Conservation (phyloP, 2,888 invertebrate genomes). For the Prosopocoilus inquinatus region DNA sequence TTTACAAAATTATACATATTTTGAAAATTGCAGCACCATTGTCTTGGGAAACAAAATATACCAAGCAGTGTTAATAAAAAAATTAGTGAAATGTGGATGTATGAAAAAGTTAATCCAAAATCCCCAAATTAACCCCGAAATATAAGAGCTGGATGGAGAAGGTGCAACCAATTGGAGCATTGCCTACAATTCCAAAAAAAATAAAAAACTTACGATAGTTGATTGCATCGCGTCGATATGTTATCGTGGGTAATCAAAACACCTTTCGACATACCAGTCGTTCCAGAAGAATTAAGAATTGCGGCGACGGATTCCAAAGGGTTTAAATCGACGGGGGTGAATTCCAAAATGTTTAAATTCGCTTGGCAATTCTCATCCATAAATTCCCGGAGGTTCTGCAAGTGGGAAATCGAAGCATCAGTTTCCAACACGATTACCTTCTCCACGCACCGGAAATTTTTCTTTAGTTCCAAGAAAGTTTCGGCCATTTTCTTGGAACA, state of each 20-base stretch:
- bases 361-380: constrained; percentile 32
- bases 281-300: constrained; percentile 78
- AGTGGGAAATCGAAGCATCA: constrained; percentile 52
- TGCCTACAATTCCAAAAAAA: no score
- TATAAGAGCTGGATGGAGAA: no score
- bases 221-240: constrained; percentile 48
- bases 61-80: no score
- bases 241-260: constrained; percentile 72
- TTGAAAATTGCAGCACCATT: no score
- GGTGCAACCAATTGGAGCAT: no score
- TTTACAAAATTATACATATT: no score
- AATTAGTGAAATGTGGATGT: no score
- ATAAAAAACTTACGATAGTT: no score
- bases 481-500: constrained; percentile 59
- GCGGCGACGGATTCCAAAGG: constrained; percentile 56
- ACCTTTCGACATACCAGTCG: constrained; percentile 75
- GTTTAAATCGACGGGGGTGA: constrained; percentile 52
- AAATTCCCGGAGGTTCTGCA: constrained; percentile 49
- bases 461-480: constrained; percentile 55
- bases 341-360: constrained; percentile 44
- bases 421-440: constrained; percentile 58
- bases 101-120: no score
- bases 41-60: no score
- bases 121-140: no score
- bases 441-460: constrained; percentile 53